Base-by-base conservation (phyloP, 2,797 vertebrate species). In the Lutjanus campechanus region DNA sequence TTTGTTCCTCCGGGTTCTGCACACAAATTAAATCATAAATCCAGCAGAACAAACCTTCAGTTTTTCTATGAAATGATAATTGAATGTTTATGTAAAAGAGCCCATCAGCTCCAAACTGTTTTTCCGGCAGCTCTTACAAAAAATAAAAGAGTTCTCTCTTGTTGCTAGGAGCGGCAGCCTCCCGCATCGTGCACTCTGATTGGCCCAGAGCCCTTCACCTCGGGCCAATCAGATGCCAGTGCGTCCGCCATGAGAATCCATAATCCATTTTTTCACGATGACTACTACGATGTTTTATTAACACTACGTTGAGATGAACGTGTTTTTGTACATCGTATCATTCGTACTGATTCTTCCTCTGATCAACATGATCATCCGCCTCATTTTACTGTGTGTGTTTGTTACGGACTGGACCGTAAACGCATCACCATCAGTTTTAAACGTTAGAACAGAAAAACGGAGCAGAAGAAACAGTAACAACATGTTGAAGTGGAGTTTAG, bases 101-200 rank as follows among this genome's bases (percentile, higher is more conserved):
- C 3, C 29, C 29, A 36, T 36, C 4, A 36, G 29, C 29, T 36
- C 29, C 4, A 36, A 4, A 36, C 2, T 36, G 29, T 36, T 36
- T 4, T 36, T 36, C 29, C 29, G 29, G 29, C 29, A 36, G 29
- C 29, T 36, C 29, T 36, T 36, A 36, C 29, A 36, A 36, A 36
- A 36, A 36, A 36, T 36, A 36, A 36, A 36, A 36, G 29, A 36
- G 29, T 36, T 36, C n/a, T 8, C 82, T 74, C 84, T 88, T 94
- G 94, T 95, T 95, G 93, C 93, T 92, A 88, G 87, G 91, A 84
- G 81, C 82, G 3, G 84, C 91, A 86, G 85, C 75, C 44, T 88
- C 76, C 44, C 61, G 19, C 73, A 73, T 56, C 56, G 15, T 0
- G 69, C n/a, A 0, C 76, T 79, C 72, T 90, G 92, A 94, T 95